phyloP scores from a whole-genome alignment of 2,113 vertebrate species.

The Oryzias celebensis region DNA sequence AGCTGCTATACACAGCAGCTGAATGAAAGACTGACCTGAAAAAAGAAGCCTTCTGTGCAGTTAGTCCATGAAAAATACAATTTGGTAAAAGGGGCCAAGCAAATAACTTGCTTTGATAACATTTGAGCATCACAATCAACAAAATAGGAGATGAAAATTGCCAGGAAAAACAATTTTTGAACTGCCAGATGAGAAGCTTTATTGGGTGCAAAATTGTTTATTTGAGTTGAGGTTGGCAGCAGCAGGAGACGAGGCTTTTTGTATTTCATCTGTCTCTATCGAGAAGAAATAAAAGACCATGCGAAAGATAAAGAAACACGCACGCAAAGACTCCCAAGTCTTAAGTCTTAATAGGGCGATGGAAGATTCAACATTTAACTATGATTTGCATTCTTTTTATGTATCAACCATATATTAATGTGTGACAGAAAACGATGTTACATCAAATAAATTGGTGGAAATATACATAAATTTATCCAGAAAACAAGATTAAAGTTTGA shows the following conservation, averaged over 20 bases:
- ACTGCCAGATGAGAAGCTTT: not conserved
- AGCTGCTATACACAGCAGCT: conserved; percentile 28
- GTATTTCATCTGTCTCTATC: not conserved
- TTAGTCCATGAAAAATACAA: not conserved
- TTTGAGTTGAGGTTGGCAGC: not conserved
- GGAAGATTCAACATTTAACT: too few relatives aligned
- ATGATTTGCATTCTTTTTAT: too few relatives aligned
- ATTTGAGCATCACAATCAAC: not conserved
- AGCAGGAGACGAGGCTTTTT: not conserved
- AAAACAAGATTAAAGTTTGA: too few relatives aligned
- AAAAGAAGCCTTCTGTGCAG: conserved; percentile 2
- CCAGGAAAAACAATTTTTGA: not conserved
- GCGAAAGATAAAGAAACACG: not conserved
- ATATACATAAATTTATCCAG: too few relatives aligned
- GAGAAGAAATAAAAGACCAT: not conserved
- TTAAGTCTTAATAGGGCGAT: too few relatives aligned
- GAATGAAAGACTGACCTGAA: conserved; percentile 22
- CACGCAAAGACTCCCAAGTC: too few relatives aligned
- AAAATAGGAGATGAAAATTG: not conserved
- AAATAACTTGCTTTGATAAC: conserved; percentile 13
- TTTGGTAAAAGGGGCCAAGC: conserved; percentile 23
- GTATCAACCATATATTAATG: too few relatives aligned
- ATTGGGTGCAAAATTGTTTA: not conserved
- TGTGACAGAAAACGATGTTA: too few relatives aligned
- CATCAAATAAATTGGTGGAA: too few relatives aligned